These are phyloP conservation scores for Zaprionus lineosus DNA, from an alignment of 2,888 invertebrate species.

Conservation along the genomic window DNA sequence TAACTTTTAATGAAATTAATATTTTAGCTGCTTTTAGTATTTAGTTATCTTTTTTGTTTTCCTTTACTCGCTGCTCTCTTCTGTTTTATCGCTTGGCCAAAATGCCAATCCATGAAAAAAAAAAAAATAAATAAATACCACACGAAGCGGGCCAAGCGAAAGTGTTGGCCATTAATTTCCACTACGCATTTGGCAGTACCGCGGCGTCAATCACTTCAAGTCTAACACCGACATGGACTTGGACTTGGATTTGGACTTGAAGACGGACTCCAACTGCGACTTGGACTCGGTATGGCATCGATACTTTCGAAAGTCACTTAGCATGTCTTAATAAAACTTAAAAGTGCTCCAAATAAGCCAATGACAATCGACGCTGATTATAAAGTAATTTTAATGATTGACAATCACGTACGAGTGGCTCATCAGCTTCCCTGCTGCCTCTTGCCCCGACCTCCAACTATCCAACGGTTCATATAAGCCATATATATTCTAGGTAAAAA, in stretches of 20 bases:
- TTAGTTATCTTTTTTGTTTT: background rate
- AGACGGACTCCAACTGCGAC: constrained; percentile 1
- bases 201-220: constrained; percentile 55
- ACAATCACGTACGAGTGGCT: constrained; percentile 31
- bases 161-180: constrained; percentile 71
- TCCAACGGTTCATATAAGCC: no score
- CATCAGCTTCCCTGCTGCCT: constrained; percentile 19
- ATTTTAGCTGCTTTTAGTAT: constrained; percentile 51
- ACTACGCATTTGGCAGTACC: constrained; percentile 60
- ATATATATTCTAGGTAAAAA: no score
- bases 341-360: constrained; percentile 75
- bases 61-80: background rate
- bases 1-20: constrained; percentile 73
- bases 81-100: background rate
- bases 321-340: constrained; percentile 74
- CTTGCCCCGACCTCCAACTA: background rate
- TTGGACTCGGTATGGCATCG: background rate
- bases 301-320: constrained; percentile 73
- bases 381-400: constrained; percentile 56
- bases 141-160: constrained; percentile 50
- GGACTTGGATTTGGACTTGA: background rate
- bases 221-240: constrained; percentile 43
- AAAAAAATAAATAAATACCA: no score
- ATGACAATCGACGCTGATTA: constrained; percentile 68
- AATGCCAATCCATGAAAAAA: no score